Conservation (phyloP, 2,797 vertebrate genomes). For the Apogon hyalosoma region DNA sequence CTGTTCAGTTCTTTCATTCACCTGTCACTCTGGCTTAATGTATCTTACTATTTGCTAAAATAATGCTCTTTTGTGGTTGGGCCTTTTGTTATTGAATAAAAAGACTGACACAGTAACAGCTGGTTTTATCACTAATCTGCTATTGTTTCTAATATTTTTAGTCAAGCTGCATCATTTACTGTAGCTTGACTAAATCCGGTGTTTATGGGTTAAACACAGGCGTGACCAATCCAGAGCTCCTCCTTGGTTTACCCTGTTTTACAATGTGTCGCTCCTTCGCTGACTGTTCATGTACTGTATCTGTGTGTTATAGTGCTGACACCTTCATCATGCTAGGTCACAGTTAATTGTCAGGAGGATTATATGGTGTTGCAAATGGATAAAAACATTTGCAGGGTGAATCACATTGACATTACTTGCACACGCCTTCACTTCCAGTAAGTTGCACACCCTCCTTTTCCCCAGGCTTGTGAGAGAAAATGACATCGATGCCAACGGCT, state of each 20-base stretch:
- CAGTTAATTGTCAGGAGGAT: conserved; percentile 60
- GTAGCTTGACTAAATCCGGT: conserved; percentile 57
- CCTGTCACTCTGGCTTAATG: conserved; percentile 69
- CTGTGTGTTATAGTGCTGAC: conserved; percentile 24
- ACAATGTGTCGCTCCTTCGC: conserved; percentile 17
- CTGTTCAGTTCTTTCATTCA: conserved; percentile 50
- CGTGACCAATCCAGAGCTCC: conserved; percentile 51
- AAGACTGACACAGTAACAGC: conserved; percentile 37
- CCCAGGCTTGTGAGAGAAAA: conserved; percentile 38
- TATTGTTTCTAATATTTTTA: conserved; percentile 59
- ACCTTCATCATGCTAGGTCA: conserved; percentile 57
- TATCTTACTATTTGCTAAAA: conserved; percentile 41
- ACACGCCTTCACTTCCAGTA: conserved; percentile 72
- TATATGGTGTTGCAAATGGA: conserved; percentile 51
- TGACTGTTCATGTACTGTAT: conserved; percentile 41
- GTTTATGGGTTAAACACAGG: conserved; percentile 65
- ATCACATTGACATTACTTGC: conserved; percentile 62
- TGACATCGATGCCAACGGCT: conserved; percentile 41
- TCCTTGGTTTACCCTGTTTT: conserved; percentile 40
- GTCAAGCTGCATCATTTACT: conserved; percentile 45
- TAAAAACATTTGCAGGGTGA: conserved; percentile 67
- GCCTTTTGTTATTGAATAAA: conserved; percentile 39
- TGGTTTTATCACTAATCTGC: conserved; percentile 66
- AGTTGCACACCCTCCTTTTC: conserved; percentile 59
- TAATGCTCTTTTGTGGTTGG: conserved; percentile 58